Evolutionary conservation across 2,888 invertebrate genomes (phyloP).

Genomic region (Phortica okadai): DNA sequence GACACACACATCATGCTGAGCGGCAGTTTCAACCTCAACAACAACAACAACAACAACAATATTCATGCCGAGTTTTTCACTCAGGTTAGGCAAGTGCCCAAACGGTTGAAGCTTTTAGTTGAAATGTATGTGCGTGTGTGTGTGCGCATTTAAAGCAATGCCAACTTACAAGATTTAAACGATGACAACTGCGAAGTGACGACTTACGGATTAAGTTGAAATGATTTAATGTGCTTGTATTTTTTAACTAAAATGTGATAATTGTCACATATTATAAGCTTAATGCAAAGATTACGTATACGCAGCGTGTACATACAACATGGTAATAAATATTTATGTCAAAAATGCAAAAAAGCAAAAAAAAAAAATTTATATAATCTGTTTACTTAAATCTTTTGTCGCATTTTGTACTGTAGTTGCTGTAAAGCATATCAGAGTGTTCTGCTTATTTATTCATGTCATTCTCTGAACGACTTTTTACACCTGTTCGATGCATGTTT

Average conservation of each 20-base stretch:
- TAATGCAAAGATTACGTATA: slow-evolving; percentile 59
- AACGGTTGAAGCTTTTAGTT: slow-evolving; percentile 21
- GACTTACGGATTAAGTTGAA: slow-evolving; percentile 57
- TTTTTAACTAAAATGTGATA: slow-evolving; percentile 64
- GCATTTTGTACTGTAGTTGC: too few species aligned
- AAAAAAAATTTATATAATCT: background rate
- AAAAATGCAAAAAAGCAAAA: background rate
- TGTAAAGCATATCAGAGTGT: too few species aligned
- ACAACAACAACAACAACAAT: background rate
- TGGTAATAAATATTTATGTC: background rate
- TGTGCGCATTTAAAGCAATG: slow-evolving; percentile 24
- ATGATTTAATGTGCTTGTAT: slow-evolving; percentile 70
- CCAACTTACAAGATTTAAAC: slow-evolving; percentile 37
- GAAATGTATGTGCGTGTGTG: background rate
- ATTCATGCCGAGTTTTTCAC: background rate
- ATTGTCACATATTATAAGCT: slow-evolving; percentile 70
- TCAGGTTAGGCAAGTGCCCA: background rate
- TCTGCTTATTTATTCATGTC: too few species aligned
- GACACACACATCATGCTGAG: slow-evolving; percentile 17
- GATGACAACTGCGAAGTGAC: slow-evolving; percentile 45
- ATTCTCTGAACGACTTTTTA: too few species aligned
- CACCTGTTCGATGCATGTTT: too few species aligned
- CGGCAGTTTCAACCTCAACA: slow-evolving; percentile 8
- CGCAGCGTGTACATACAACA: slow-evolving; percentile 22
- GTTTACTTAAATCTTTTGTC: background rate